These are phyloP conservation scores for Epizoanthus stellaris DNA, from an alignment of 92 coral and sea anemone species.

Conservation along the genomic window DNA sequence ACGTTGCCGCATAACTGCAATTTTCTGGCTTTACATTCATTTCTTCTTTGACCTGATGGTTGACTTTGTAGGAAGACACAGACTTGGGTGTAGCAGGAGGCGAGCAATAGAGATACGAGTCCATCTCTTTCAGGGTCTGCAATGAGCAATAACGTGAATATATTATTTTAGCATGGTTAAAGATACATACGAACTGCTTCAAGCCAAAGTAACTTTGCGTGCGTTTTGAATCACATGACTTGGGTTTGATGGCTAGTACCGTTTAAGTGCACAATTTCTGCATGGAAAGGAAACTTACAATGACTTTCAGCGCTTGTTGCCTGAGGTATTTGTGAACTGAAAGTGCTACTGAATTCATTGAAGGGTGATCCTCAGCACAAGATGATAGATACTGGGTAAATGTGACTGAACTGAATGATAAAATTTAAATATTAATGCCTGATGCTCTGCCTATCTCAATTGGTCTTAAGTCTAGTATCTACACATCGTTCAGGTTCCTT, in stretches of 20 bases:
- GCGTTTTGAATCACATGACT: too few relatives aligned
- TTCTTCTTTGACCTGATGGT: slow-evolving; percentile 26
- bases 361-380: too few relatives aligned
- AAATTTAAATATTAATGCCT: neutral
- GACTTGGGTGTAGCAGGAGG: slow-evolving; percentile 50
- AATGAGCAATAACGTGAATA: neutral
- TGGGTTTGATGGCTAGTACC: too few relatives aligned
- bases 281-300: too few relatives aligned
- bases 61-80: slow-evolving; percentile 36
- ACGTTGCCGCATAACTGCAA: slow-evolving; percentile 14
- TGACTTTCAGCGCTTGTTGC: too few relatives aligned
- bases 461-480: neutral
- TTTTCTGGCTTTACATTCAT: neutral
- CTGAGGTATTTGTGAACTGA: too few relatives aligned
- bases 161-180: too few relatives aligned
- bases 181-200: too few relatives aligned
- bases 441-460: neutral
- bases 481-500: neutral
- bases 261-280: too few relatives aligned
- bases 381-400: too few relatives aligned
- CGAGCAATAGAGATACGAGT: slow-evolving; percentile 73
- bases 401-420: neutral
- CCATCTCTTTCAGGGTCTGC: slow-evolving; percentile 78
- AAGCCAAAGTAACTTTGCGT: too few relatives aligned
- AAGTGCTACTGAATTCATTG: too few relatives aligned